Evolutionary conservation across 2,888 invertebrate species (phyloP), one percentile per base, ranked within the genome.

Genomic region (Bibio marci): DNA sequence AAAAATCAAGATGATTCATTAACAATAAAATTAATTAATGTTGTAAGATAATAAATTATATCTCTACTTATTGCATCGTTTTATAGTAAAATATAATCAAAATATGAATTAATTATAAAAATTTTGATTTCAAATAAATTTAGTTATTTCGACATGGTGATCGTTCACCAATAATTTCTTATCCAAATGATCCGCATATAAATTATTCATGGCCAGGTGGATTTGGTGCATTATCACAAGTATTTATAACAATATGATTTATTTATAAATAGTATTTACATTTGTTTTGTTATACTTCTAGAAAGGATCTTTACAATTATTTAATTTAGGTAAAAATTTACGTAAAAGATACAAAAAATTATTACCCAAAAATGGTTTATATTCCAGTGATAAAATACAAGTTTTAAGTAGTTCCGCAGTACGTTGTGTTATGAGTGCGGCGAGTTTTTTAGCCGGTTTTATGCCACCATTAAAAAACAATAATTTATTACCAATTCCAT

Each of bases 381-480:
- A 76, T 49, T 68, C 63, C 36, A 69, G 71, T 40, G 65, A 70
- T 44, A 70, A 73, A 49, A 64, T 78, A 32, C 66, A 65, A 44
- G 65, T 78, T 3, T 59, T 68, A 12, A 86, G 86, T 54, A 88
- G 88, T 47, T 82, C 81, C 4, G 4, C 74, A 41, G 80, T 88
- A 44, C 71, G 91, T 38, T 87, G 87, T 51, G 63, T 87, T 48
- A 82, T 85, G 79, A 90, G 87, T 52, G 90, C 85, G 0, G 76
- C 82, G 53, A 66, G 76, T 22, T 67, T 88, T 43, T 64, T 86
- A 30, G 83, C 87, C 1, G 90, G 85, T 1, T 64, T 76, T 45
- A 53, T 68, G 45, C 55, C 63, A n/a, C 59, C 57, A 27, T 8
- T 8, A 22, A 53, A 58, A 35, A 55, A 56, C 39, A 52, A 49